Evolutionary conservation across 2,888 invertebrate genomes (phyloP).

Genomic region (Tridacna crocea): DNA sequence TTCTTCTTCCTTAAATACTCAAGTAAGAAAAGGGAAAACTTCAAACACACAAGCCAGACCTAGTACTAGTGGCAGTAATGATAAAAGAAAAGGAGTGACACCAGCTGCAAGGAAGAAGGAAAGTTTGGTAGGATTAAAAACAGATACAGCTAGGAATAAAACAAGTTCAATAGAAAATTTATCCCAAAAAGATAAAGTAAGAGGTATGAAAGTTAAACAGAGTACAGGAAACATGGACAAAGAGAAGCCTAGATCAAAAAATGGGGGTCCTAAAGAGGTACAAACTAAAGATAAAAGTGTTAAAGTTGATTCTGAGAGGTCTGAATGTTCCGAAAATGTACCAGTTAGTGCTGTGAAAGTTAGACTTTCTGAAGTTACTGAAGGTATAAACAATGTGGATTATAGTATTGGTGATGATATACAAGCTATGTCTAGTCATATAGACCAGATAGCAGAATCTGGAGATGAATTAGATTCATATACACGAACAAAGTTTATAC

Average conservation of each 20-base stretch:
- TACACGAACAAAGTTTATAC: conserved; percentile 2
- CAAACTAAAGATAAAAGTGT: neutral
- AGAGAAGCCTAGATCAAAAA: neutral
- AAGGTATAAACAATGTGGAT: neutral
- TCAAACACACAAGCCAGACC: neutral
- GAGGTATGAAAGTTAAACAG: neutral
- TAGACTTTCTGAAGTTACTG: neutral
- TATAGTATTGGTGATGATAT: conserved; percentile 1
- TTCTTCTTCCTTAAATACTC: conserved; percentile 16
- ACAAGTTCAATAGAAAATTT: neutral
- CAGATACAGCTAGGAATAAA: neutral
- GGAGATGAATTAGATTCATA: neutral
- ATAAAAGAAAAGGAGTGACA: neutral
- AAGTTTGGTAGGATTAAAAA: neutral
- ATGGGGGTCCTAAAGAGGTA: no score
- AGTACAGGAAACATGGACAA: neutral
- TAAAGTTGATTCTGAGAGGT: neutral
- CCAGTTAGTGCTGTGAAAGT: neutral
- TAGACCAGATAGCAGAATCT: neutral
- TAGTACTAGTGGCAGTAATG: neutral
- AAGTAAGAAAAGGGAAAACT: neutral
- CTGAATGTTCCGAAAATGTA: neutral
- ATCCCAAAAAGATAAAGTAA: neutral
- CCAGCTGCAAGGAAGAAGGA: neutral
- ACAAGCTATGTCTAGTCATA: neutral